These are phyloP conservation scores for Spondyliosoma cantharus DNA, from an alignment of 2,797 vertebrate species.

Conservation along the genomic window DNA sequence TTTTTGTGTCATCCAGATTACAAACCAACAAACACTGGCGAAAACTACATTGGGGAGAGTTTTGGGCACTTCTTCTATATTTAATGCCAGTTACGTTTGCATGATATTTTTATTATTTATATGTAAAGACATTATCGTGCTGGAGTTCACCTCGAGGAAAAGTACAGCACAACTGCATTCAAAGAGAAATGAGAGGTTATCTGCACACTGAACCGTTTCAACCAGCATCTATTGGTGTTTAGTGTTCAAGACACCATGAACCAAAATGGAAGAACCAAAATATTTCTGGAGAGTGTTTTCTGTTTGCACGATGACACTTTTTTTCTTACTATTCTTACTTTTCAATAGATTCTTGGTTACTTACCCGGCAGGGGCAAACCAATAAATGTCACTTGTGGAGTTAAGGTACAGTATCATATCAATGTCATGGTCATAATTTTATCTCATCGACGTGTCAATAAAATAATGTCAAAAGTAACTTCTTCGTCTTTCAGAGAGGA, in stretches of 20 bases:
- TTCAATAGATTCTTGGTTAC: slow-evolving; percentile 93
- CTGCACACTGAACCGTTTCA: neutral
- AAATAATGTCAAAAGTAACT: neutral
- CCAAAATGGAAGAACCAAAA: neutral
- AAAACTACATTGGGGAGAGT: neutral
- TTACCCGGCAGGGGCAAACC: slow-evolving; percentile 92
- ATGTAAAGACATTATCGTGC: neutral
- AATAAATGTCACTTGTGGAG: slow-evolving; percentile 90
- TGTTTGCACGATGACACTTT: neutral
- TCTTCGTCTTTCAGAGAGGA: slow-evolving; percentile 87
- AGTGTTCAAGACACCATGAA: neutral
- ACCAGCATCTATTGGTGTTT: neutral
- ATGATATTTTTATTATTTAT: neutral
- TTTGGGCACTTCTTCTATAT: neutral
- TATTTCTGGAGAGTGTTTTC: neutral
- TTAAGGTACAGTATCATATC: slow-evolving; percentile 85
- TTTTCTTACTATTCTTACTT: neutral
- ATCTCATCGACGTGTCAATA: neutral
- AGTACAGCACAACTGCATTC: neutral
- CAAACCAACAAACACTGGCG: no score
- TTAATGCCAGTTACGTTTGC: neutral
- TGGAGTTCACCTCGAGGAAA: neutral
- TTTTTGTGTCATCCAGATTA: no score
- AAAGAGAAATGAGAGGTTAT: neutral
- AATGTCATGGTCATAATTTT: neutral